A percentile compares a stretch with the other conserved stretches of the same genome.
Evolutionary conservation across 2,797 vertebrate species (phyloP).

Genomic region (Manis crassicaudata): DNA sequence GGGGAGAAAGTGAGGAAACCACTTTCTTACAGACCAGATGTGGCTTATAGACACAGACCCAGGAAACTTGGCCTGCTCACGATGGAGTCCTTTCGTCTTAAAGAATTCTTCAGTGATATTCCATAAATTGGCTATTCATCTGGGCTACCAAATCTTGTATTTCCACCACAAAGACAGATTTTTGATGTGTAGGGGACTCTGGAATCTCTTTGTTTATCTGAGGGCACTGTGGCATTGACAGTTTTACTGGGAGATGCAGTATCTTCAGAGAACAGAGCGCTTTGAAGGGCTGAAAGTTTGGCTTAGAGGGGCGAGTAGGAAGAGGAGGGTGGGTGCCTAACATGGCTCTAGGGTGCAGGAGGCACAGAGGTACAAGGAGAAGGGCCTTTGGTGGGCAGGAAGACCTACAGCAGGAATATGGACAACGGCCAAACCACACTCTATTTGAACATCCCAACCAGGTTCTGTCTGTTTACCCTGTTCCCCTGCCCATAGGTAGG

Average conservation of each 20-base stretch:
- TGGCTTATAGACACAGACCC: not conserved
- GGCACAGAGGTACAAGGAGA: not conserved
- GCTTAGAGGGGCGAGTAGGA: not conserved
- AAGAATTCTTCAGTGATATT: not conserved
- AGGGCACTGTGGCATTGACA: not conserved
- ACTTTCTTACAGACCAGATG: too few species aligned
- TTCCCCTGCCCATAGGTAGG: not conserved
- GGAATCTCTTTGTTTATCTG: not conserved
- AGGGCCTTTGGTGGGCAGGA: not conserved
- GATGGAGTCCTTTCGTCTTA: not conserved
- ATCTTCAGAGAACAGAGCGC: not conserved
- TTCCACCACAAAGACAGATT: not conserved
- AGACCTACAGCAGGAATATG: not conserved
- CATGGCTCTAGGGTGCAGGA: not conserved
- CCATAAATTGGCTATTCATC: not conserved
- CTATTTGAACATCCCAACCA: not conserved
- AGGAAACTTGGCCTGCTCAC: not conserved
- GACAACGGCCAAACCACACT: not conserved
- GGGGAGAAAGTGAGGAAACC: not conserved
- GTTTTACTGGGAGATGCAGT: not conserved
- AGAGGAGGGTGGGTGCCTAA: not conserved
- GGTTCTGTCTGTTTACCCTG: not conserved
- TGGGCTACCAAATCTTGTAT: not conserved
- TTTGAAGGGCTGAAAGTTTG: not conserved
- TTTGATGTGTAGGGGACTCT: not conserved